Evolutionary conservation across 1,140 invertebrate genomes (phyloP).

Genomic region (Anthonomus grandis): DNA sequence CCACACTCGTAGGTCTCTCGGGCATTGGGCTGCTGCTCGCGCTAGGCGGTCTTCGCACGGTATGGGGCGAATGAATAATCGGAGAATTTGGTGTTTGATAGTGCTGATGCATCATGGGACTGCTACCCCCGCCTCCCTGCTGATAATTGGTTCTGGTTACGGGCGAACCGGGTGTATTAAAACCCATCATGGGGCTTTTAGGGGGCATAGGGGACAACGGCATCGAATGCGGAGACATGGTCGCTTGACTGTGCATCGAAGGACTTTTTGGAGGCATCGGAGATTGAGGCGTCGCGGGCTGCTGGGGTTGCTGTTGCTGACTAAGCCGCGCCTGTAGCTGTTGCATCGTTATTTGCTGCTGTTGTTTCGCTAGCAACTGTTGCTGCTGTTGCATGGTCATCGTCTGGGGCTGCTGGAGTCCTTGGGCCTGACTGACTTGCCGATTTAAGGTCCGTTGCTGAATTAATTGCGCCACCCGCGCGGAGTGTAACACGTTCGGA

Average conservation of each 20-base stretch:
- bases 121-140: conserved; percentile 52
- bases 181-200: conserved; percentile 40
- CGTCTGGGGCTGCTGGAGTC: conserved; percentile 57
- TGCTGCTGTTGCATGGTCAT: conserved; percentile 54
- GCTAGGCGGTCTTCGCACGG: conserved; percentile 54
- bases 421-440: conserved; percentile 44
- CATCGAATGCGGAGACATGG: conserved; percentile 57
- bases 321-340: conserved; percentile 50
- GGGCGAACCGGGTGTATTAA: conserved; percentile 58
- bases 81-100: conserved; percentile 55
- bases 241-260: conserved; percentile 46
- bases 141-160: conserved; percentile 62
- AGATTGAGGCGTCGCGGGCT: conserved; percentile 50
- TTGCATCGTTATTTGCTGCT: conserved; percentile 54
- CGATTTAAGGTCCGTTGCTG: conserved; percentile 50
- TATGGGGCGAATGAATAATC: conserved; percentile 57
- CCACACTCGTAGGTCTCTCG: conserved; percentile 57
- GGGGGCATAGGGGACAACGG: conserved; percentile 52
- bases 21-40: conserved; percentile 56
- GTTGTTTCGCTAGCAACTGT: conserved; percentile 53
- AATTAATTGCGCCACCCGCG: conserved; percentile 46
- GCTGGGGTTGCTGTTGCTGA: conserved; percentile 46
- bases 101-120: conserved; percentile 55
- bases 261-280: conserved; percentile 54
- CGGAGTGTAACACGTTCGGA: conserved; percentile 33